Conservation (phyloP, 2,888 invertebrate genomes). For the Clusia tigrina region DNA sequence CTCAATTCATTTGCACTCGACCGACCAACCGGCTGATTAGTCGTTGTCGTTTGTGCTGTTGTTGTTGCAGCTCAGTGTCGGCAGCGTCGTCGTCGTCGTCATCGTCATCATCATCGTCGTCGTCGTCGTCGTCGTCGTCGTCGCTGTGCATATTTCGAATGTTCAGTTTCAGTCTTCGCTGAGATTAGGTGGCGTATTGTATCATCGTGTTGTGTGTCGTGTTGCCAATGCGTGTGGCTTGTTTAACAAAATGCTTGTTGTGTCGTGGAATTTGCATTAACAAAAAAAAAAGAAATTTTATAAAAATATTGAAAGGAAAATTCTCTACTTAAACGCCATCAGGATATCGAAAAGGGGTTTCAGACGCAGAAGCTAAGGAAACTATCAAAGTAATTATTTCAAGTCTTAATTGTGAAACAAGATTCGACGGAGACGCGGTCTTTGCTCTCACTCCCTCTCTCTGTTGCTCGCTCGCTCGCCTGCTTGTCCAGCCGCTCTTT, state of each 20-base stretch:
- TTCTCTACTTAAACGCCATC: conserved; percentile 7
- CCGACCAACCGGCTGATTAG: background rate
- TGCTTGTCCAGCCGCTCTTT: too few relatives aligned
- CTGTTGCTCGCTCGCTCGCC: too few relatives aligned
- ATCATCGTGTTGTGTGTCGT: conserved; percentile 26
- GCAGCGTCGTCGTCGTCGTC: background rate
- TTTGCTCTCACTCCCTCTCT: too few relatives aligned
- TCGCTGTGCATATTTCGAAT: background rate
- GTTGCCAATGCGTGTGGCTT: background rate
- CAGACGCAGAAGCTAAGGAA: background rate
- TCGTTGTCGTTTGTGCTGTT: background rate
- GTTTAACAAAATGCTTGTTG: too few relatives aligned
- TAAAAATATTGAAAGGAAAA: conserved; percentile 5
- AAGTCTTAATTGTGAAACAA: too few relatives aligned
- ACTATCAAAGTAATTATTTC: too few relatives aligned
- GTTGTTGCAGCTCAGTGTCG: background rate
- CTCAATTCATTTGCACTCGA: too few relatives aligned
- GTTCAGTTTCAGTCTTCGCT: conserved; percentile 48
- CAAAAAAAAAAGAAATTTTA: background rate
- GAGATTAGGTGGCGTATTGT: conserved; percentile 55
- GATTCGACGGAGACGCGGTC: too few relatives aligned
- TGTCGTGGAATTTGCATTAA: background rate
- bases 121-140: conserved; percentile 23
- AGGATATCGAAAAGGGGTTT: background rate
- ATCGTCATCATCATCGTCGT: background rate